phyloP scores from a whole-genome alignment of 1,140 invertebrate species.

The Nephotettix cincticeps region DNA sequence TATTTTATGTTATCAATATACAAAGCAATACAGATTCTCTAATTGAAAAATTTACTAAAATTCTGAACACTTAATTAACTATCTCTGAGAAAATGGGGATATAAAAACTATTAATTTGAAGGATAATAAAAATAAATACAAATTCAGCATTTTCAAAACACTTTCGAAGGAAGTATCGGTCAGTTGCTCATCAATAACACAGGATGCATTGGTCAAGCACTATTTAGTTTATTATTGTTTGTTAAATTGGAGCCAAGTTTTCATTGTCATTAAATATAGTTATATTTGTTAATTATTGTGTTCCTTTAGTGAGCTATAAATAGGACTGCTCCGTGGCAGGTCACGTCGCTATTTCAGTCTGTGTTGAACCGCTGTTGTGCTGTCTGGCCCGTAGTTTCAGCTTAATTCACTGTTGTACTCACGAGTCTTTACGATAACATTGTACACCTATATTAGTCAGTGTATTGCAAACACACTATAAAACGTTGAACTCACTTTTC shows the following conservation, averaged over 20 bases:
- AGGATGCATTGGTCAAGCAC: too few species aligned
- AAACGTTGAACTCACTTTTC: neutral
- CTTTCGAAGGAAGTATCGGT: too few species aligned
- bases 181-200: too few species aligned
- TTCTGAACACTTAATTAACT: too few species aligned
- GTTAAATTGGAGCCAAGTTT: neutral
- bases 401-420: too few species aligned
- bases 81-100: too few species aligned
- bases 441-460: neutral
- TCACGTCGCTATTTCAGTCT: constrained; percentile 12
- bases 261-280: constrained; percentile 20
- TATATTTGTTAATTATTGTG: constrained; percentile 23
- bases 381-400: neutral
- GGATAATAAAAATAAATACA: too few species aligned
- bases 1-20: too few species aligned
- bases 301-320: constrained; percentile 13
- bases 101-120: too few species aligned
- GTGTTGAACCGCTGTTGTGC: neutral
- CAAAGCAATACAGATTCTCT: too few species aligned
- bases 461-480: neutral
- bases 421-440: neutral
- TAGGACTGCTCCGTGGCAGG: neutral
- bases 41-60: too few species aligned
- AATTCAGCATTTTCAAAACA: too few species aligned
- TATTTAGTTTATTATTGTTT: constrained; percentile 11